Base-by-base conservation (phyloP, 2,888 invertebrate genomes). In the Ophion costatus region DNA sequence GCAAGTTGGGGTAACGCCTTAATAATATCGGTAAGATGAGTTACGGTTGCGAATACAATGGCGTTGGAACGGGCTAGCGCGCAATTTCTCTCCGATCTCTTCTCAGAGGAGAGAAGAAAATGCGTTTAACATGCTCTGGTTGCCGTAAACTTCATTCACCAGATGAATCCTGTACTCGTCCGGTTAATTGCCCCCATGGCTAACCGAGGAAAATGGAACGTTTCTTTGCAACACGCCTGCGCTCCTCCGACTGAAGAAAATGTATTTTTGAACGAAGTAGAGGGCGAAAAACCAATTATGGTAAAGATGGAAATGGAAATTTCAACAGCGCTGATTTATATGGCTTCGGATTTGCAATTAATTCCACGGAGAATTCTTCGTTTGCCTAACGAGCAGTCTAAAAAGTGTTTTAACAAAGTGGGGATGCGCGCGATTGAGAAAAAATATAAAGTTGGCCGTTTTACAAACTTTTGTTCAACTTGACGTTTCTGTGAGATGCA, bases 91-190 rank as follows among this genome's bases (percentile, higher is more conserved):
- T 51, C 51, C 51, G 14, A 51, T 51, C 51, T 51, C 17, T 51
- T 51, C 51, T 17, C 51, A 17, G 56, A 64, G 66, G 67, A 67
- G 71, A 85, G 79, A 82, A 86, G 61, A 83, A 85, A 79, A 82
- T 82, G 69, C 71, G 77, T 82, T 80, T 83, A 71, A 75, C 87
- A 88, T 88, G 89, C 89, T 89, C 89, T 89, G 88, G 86, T 89
- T 88, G 71, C 82, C 81, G 80, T 75, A 86, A 82, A 87, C 86
- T 85, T 84, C 86, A 84, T 88, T 86, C 87, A 86, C 88, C 88
- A 80, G 67, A 76, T 69, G 80, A 76, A 85, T 85, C 76, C 83
- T 64, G 82, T 85, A 77, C 63, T 82, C 83, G 79, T 80, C 80
- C 82, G 83, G 84, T 83, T 88, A 88, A 86, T 85, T 84, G 85